Evolutionary conservation across 1,140 invertebrate genomes (phyloP).

Genomic region (Diploscapter pachys): DNA sequence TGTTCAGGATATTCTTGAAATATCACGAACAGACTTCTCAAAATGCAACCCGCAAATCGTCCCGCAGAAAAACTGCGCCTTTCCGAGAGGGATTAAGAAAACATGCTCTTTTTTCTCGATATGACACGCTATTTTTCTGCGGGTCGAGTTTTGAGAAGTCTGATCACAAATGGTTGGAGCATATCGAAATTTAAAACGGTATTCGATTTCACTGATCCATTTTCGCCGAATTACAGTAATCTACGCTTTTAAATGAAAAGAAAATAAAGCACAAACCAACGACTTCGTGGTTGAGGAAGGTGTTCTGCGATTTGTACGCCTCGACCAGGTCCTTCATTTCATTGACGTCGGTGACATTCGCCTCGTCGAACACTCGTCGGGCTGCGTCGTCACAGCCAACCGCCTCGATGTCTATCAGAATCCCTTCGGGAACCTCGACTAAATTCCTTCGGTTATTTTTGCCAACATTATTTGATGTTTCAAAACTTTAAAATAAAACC

Average conservation of each 20-base stretch:
- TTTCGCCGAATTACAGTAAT: too few species aligned
- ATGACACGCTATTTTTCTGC: too few species aligned
- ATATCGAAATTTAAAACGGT: too few species aligned
- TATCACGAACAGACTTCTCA: too few species aligned
- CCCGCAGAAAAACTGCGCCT: too few species aligned
- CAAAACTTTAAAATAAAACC: not conserved
- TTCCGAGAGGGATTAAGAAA: too few species aligned
- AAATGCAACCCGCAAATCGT: too few species aligned
- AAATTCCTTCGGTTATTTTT: not conserved
- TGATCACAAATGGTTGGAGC: too few species aligned
- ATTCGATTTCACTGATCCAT: constrained; percentile 1
- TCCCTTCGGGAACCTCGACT: constrained; percentile 35
- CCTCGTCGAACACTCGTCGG: constrained; percentile 30
- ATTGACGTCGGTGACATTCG: constrained; percentile 28
- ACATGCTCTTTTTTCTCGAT: too few species aligned
- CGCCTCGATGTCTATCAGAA: constrained; percentile 21
- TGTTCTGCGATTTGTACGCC: constrained; percentile 37
- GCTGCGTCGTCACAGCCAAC: constrained; percentile 24
- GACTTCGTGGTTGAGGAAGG: constrained; percentile 38
- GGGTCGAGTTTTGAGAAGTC: too few species aligned
- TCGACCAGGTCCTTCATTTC: constrained; percentile 39
- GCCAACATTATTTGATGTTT: not conserved
- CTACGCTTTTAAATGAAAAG: too few species aligned
- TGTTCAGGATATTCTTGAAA: too few species aligned
- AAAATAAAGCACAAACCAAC: constrained; percentile 23